A percentile compares a stretch with the other conserved stretches of the same genome.
Conservation (phyloP, 2,797 vertebrate species). For the Thaleichthys pacificus region DNA sequence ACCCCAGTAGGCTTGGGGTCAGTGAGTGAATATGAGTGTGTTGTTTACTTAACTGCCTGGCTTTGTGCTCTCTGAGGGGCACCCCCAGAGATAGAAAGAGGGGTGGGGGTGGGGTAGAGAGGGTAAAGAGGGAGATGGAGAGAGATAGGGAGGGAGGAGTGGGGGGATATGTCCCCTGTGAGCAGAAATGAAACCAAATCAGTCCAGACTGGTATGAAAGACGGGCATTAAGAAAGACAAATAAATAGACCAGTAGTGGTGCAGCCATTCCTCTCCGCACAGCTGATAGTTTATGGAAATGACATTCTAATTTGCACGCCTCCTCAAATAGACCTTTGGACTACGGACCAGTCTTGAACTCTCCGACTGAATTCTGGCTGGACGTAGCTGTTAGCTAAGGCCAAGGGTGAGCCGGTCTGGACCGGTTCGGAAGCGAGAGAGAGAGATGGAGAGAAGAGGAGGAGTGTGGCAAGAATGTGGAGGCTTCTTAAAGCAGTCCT, state of each 20-base stretch:
- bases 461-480: conserved; percentile 36
- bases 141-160: background rate
- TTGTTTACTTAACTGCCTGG: conserved; percentile 28
- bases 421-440: conserved; percentile 42
- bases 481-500: background rate
- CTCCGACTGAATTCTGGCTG: background rate
- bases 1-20: background rate
- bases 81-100: conserved; percentile 33
- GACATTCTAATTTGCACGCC: too few relatives aligned
- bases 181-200: conserved; percentile 37
- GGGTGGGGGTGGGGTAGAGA: conserved; percentile 18
- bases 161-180: conserved; percentile 4
- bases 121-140: background rate
- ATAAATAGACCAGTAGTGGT: conserved; percentile 14
- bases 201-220: background rate
- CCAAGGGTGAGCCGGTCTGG: conserved; percentile 29
- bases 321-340: too few relatives aligned
- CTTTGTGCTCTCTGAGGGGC: conserved; percentile 20
- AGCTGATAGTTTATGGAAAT: too few relatives aligned
- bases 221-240: too few relatives aligned
- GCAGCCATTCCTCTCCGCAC: too few relatives aligned
- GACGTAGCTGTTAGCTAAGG: background rate
- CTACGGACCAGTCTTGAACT: background rate
- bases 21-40: conserved; percentile 13
- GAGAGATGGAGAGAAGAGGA: conserved; percentile 28